Evolutionary conservation across 2,888 invertebrate species (phyloP).

Genomic region (Galerucella pusilla): DNA sequence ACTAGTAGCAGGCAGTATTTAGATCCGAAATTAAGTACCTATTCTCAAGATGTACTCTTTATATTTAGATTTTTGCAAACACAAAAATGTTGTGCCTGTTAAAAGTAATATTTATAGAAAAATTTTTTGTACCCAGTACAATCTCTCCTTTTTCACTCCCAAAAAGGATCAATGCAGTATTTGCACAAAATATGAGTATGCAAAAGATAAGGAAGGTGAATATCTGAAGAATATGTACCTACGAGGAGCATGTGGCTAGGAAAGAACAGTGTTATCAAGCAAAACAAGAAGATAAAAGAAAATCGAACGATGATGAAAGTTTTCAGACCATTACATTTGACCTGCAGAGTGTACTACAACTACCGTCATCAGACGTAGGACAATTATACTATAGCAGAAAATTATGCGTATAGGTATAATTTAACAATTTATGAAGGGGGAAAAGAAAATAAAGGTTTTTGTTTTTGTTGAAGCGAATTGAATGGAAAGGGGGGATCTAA

Average conservation of each 20-base stretch:
- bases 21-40: constrained; percentile 16
- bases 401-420: background rate
- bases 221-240: too few species aligned
- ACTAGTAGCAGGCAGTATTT: constrained; percentile 21
- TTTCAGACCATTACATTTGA: too few species aligned
- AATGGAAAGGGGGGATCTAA: too few species aligned
- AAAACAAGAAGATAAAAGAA: too few species aligned
- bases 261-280: too few species aligned
- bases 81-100: background rate
- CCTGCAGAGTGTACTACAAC: background rate
- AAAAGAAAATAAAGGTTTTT: background rate
- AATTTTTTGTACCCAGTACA: constrained; percentile 10
- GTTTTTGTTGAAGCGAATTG: too few species aligned
- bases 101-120: constrained; percentile 3
- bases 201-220: too few species aligned
- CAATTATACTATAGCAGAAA: constrained; percentile 1
- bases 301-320: too few species aligned
- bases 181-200: constrained; percentile 4
- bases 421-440: constrained; percentile 3
- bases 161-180: constrained; percentile 14
- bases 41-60: constrained; percentile 26
- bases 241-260: too few species aligned
- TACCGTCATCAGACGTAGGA: constrained; percentile 1
- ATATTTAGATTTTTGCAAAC: constrained; percentile 14
- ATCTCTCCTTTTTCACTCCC: constrained; percentile 8